These are phyloP conservation scores for Campoplex capitator DNA, from an alignment of 2,888 invertebrate genomes.

Conservation along the genomic window DNA sequence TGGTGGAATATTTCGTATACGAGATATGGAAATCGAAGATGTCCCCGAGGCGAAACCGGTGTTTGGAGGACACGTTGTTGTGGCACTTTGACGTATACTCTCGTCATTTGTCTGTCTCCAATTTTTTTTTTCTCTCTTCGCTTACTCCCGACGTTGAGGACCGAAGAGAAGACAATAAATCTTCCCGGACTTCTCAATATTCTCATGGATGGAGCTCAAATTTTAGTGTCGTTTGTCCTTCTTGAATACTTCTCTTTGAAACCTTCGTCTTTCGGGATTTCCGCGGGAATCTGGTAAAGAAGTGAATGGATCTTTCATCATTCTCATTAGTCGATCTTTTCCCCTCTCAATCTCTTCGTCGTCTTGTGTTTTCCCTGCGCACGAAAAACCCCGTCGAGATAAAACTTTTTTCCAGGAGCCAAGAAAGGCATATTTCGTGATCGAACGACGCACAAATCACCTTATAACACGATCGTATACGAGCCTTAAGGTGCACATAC, in stretches of 20 bases:
- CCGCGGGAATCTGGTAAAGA: constrained; percentile 13
- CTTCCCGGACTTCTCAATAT: constrained; percentile 36
- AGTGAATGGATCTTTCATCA: constrained; percentile 3
- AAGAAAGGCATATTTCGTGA: constrained; percentile 72
- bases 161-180: constrained; percentile 27
- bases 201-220: constrained; percentile 34
- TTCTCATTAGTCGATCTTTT: constrained; percentile 24
- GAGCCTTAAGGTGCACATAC: constrained; percentile 32
- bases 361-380: constrained; percentile 10
- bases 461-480: constrained; percentile 56
- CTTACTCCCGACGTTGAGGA: constrained; percentile 7
- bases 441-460: constrained; percentile 80
- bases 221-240: constrained; percentile 39
- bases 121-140: constrained; percentile 35
- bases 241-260: background rate
- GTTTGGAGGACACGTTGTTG: constrained; percentile 35
- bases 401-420: constrained; percentile 64
- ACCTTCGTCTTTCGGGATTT: constrained; percentile 29
- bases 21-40: constrained; percentile 57
- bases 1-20: constrained; percentile 30
- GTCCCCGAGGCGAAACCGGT: constrained; percentile 34
- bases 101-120: constrained; percentile 39
- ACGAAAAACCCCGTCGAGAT: background rate
- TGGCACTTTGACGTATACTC: constrained; percentile 50
- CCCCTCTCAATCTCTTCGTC: background rate